Base-by-base conservation (phyloP, 2,888 invertebrate species). In the Fissipunctia ypsillon region DNA sequence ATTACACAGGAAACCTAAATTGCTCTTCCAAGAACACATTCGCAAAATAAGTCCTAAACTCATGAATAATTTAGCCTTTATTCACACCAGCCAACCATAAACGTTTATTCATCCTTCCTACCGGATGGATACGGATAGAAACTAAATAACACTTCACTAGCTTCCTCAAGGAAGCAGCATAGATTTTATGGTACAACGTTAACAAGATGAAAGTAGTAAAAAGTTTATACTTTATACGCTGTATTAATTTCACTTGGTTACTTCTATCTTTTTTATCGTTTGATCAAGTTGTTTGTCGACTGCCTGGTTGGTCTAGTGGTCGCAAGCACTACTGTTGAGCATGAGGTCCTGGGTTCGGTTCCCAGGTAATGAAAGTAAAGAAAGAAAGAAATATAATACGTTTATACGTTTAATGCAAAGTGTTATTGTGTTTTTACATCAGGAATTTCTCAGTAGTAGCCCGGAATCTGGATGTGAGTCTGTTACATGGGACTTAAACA, bases 191-290 rank as follows among this genome's bases (percentile, higher is more conserved):
- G 19, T 43, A 38, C 19, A 14, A 12, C 54, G 38, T 67, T 72
- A 73, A 77, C 65, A 52, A 78, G 78, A 76, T 74, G 54, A 57
- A 45, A 78, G 74, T 60, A 64, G 41, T 80, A 78, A 83, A 84
- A 80, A 76, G 76, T 74, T 79, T 66, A 66, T 25, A 60, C 19
- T 56, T 54, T 73, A 59, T 60, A 64, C 41, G 67, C 3, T 54
- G 56, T 73, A 63, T 69, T 59, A 19, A 69, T 76, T 72, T 68
- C 73, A 77, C 70, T 77, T 78, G 16, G 59, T 19, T 22, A 68
- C 67, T 79, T 67, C 12, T 45, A 59, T 41, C 12, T n/a, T 70
- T 59, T 66, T 67, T 48, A 63, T 31, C 25, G 38, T 22, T 56
- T 22, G 3, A 43, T 14, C 5, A 35, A 52, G 28, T 67, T 45